Conservation (phyloP, 2,113 vertebrate genomes). For the Alethe castanea region DNA sequence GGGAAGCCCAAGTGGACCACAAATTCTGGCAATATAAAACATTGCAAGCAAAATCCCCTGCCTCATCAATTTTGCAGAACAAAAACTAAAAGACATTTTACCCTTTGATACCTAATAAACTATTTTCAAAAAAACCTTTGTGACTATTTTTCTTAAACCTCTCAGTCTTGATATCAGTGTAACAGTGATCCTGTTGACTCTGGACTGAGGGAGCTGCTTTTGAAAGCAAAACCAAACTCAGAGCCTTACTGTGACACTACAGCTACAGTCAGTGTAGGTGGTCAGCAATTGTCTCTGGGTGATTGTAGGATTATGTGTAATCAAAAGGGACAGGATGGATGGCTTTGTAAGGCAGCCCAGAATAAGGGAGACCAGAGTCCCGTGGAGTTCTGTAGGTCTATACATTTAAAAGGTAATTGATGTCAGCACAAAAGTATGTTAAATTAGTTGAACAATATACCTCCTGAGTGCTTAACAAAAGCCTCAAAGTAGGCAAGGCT, state of each 20-base stretch:
- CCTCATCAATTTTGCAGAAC: not conserved
- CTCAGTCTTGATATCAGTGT: not conserved
- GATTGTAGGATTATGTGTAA: not conserved
- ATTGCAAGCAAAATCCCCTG: not conserved
- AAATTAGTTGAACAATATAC: not conserved
- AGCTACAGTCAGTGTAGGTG: not conserved
- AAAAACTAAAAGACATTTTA: not conserved
- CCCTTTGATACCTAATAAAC: not conserved
- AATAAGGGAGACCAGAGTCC: not conserved
- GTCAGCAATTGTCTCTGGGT: not conserved
- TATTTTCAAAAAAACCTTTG: not conserved
- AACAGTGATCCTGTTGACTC: rapidly evolving
- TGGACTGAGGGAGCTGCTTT: not conserved
- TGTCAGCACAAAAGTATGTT: not conserved
- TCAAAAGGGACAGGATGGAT: not conserved
- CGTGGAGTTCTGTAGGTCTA: not conserved
- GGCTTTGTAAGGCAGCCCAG: not conserved
- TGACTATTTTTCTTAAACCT: rapidly evolving
- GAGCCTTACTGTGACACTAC: not conserved
- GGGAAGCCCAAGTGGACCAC: not conserved
- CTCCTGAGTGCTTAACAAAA: not conserved
- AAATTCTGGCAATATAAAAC: not conserved
- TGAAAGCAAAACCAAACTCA: not conserved
- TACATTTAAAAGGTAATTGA: not conserved
- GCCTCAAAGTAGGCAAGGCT: not conserved